Evolutionary conservation across 2,888 invertebrate genomes (phyloP), one percentile per base, ranked within the genome.

Genomic region (Beris chalybata): DNA sequence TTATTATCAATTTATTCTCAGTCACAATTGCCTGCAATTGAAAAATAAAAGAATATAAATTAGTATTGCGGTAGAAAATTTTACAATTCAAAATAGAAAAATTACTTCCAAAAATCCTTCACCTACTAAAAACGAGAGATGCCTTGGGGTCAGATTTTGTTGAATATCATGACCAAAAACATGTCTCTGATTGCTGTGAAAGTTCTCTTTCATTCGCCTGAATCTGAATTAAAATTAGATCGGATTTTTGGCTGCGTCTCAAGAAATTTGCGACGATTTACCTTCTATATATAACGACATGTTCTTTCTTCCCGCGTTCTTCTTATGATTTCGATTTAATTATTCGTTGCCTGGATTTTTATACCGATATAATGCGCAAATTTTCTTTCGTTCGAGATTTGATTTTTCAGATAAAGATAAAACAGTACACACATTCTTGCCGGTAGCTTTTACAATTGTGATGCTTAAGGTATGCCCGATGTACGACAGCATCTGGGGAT

Each of bases 181-280:
- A 61, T 61, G 32, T 38, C 15, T 61, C n/a, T 30, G 38, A 38
- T 32, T 38, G 52, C 1, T 29, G 61, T 29, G 61, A 61, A 61
- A 50, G 48, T 32, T 11, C 9, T 38, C 11, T 43, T 47, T 22
- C 45, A 11, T 15, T 61, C 52, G 59, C 11, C 30, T 29, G 59
- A 58, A 15, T 52, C 43, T 44, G 54, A 54, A 53, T 53, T 64
- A 64, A 54, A 64, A 45, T 64, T 64, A 64, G 64, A 52, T 29
- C 54, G n/a, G 11, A 53, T 44, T 64, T 53, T 64, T 64, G 64
- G 64, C 64, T 54, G 3, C 6, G n/a, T 54, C 22, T 64, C 64
- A 64, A 64, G n/a, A 64, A 64, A 64, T 54, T 44, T 38, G n/a
- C 56, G 56, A 15, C 52, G 52, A 52, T 50, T 61, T 61, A 61